A percentile compares a stretch with the other conserved stretches of the same genome.
Evolutionary conservation across 2,797 vertebrate genomes (phyloP).

Genomic region (Halcyon badia): DNA sequence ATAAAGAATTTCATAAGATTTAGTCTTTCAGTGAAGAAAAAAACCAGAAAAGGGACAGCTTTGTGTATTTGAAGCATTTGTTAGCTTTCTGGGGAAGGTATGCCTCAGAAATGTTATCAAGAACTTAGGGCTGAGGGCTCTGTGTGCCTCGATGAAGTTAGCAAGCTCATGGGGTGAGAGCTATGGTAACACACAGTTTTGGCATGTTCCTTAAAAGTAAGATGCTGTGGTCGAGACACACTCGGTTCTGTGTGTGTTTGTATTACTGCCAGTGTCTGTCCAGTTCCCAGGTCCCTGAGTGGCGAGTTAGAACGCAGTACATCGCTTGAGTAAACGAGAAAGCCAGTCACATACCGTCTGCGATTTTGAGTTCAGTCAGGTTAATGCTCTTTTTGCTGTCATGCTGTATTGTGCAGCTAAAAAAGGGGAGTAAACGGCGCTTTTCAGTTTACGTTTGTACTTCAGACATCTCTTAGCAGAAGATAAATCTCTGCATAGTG

Average conservation of each 20-base stretch:
- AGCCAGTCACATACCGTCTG: neutral
- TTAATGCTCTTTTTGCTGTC: neutral
- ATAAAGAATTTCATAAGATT: neutral
- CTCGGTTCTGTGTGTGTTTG: no score
- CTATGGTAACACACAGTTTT: neutral
- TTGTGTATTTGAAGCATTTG: neutral
- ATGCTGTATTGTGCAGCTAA: neutral
- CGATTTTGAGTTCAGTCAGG: neutral
- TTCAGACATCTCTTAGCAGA: neutral
- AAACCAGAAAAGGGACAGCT: neutral
- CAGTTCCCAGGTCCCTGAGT: neutral
- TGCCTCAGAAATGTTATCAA: neutral
- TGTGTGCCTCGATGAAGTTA: rapidly evolving
- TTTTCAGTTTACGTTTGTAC: rapidly evolving
- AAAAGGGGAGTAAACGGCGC: neutral
- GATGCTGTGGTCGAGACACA: neutral
- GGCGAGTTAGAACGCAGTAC: neutral
- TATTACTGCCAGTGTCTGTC: neutral
- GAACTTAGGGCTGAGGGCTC: neutral
- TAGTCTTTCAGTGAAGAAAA: neutral
- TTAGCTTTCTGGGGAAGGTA: neutral
- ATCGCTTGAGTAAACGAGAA: neutral
- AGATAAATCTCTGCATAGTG: neutral
- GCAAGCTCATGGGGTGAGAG: neutral
- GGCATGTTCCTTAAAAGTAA: neutral